These are phyloP conservation scores for Ylistrum balloti DNA, from an alignment of 1,140 invertebrate species.

Conservation along the genomic window DNA sequence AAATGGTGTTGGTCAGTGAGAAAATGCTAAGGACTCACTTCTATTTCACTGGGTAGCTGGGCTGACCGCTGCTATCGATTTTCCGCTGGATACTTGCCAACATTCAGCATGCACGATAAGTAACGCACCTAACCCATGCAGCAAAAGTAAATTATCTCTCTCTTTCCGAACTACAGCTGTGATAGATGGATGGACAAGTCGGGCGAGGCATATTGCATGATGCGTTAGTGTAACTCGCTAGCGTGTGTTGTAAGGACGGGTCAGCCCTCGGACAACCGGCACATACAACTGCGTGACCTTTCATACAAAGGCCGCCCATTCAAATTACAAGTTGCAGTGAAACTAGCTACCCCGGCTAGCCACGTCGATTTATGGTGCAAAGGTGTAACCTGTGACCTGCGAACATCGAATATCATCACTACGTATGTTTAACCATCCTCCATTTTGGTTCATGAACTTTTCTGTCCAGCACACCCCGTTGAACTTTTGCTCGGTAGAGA, in stretches of 20 bases:
- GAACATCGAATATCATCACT: not conserved
- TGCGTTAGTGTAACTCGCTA: not conserved
- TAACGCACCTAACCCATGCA: conserved; percentile 38
- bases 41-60: not conserved
- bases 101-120: conserved; percentile 23
- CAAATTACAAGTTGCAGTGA: conserved; percentile 27
- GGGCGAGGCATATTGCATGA: conserved; percentile 12
- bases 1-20: not conserved
- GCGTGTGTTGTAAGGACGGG: not conserved
- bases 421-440: conserved; percentile 3
- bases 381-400: not conserved
- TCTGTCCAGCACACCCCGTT: not conserved
- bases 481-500: not conserved
- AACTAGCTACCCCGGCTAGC: conserved; percentile 12
- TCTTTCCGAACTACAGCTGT: conserved; percentile 8
- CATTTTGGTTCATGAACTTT: conserved; percentile 32
- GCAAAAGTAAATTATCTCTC: conserved; percentile 6
- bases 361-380: conserved; percentile 23
- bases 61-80: conserved; percentile 8
- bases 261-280: not conserved
- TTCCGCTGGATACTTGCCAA: conserved; percentile 16
- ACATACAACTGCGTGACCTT: not conserved
- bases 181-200: not conserved
- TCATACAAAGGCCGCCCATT: conserved; percentile 6
- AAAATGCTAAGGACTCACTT: conserved; percentile 19